A percentile compares a stretch with the other conserved stretches of the same genome.
These are phyloP conservation scores for Cacatua alba DNA, from an alignment of 2,113 vertebrate genomes.

Conservation along the genomic window DNA sequence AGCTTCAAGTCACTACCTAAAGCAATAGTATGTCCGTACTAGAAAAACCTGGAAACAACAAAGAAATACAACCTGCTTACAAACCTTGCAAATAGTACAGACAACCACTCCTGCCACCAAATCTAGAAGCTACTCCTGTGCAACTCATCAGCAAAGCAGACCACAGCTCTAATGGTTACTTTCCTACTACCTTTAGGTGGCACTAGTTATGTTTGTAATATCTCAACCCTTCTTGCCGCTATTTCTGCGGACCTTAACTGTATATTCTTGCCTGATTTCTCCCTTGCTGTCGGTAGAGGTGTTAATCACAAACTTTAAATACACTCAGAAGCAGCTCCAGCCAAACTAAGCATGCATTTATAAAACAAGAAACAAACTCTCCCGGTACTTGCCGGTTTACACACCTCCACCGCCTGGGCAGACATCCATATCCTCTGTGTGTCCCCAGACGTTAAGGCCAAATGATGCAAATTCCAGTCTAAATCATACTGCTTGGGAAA, in stretches of 20 bases:
- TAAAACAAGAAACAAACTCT: background rate
- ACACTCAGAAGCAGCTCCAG: background rate
- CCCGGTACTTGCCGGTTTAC: background rate
- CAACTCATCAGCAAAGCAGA: background rate
- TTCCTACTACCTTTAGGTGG: background rate
- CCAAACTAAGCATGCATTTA: background rate
- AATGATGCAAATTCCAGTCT: background rate
- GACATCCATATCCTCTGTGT: background rate
- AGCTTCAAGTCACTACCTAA: background rate
- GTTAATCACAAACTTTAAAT: background rate
- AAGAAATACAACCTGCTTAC: background rate
- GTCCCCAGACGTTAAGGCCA: background rate
- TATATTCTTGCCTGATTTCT: background rate
- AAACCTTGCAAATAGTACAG: background rate
- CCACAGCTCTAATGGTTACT: background rate
- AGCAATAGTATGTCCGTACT: background rate
- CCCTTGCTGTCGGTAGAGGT: background rate
- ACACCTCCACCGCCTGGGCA: accelerated
- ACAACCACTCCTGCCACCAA: background rate
- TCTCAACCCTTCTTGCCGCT: background rate
- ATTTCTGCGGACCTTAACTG: background rate
- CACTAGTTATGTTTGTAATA: background rate
- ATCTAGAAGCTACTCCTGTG: accelerated
- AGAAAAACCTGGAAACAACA: background rate
- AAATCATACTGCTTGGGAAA: background rate